Evolutionary conservation across 2,113 vertebrate species (phyloP), one percentile per base, ranked within the genome.

Genomic region (Proterorhinus semilunaris): DNA sequence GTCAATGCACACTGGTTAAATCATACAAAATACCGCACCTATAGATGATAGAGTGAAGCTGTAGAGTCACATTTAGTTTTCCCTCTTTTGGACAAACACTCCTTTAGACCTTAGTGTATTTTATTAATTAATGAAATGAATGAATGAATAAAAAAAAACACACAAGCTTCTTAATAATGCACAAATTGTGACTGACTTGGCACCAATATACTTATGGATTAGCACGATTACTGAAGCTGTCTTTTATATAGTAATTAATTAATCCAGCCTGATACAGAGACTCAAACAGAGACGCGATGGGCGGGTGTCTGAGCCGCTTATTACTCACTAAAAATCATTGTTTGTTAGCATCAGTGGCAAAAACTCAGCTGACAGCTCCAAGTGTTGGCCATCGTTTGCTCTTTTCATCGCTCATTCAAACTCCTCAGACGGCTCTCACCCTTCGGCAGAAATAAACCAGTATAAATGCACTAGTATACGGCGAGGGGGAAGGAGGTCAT

Each of bases 211-310:
- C 27, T 36, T 36, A 36, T 36, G 27, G 27, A 21, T 21, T 21
- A 17, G 52, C 10, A 53, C 16, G 21, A 53, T 17, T 59, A 7
- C 1, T 59, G 27, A 43, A 7, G 36, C 21, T 15, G 27, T 43
- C 11, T 43, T 44, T 62, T 5, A 57, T 36, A 57, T 36, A 9
- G 46, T 72, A 51, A 53, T 53, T 16, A 53, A 52, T 47, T 13
- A 0, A 11, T 57, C 7, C 10, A 6, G 61, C 7, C 53, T 74
- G 50, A 53, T 6, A 45, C 5, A 68, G 7, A 51, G 11, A 16
- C 62, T 36, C 58, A 36, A 2, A 48, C 13, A 65, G 67, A 79
- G 67, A 54, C 45, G 62, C 66, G 62, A 62, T 61, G 63, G 69
- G 57, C 16, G 62, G 62, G 59, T 55, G 21, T 21, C 21, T 21